Evolutionary conservation across 2,888 invertebrate genomes (phyloP).

Genomic region (Parochlus steinenii): DNA sequence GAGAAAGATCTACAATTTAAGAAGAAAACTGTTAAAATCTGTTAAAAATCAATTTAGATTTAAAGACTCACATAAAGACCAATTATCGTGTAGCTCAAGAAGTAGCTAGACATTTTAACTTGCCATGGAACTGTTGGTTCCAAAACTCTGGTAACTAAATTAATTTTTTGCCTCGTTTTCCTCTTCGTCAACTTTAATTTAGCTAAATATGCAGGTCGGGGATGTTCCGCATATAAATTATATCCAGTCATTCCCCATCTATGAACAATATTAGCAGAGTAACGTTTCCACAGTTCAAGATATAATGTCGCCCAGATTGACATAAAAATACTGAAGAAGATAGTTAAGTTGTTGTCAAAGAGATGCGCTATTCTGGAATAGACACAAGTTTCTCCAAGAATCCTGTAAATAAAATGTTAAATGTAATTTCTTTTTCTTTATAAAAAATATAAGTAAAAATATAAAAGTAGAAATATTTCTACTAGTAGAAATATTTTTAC

Average conservation of each 20-base stretch:
- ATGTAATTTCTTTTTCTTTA: too few relatives aligned
- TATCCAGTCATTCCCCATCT: conserved; percentile 67
- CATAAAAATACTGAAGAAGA: conserved; percentile 66
- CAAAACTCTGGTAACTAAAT: conserved; percentile 17
- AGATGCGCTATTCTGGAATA: conserved; percentile 59
- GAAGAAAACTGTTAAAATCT: conserved; percentile 1
- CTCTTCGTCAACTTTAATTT: conserved; percentile 38
- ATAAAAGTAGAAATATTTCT: too few relatives aligned
- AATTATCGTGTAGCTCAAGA: conserved; percentile 52
- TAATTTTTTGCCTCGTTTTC: conserved; percentile 31
- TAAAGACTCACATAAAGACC: conserved; percentile 8
- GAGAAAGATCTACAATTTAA: conserved; percentile 36
- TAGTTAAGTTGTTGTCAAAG: conserved; percentile 66
- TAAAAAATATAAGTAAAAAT: too few relatives aligned
- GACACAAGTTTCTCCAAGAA: conserved; percentile 47
- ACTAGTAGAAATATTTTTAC: too few relatives aligned
- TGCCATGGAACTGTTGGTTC: conserved; percentile 33
- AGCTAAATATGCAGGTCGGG: conserved; percentile 56
- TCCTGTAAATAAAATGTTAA: too few relatives aligned
- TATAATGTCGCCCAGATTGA: conserved; percentile 66
- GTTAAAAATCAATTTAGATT: conserved; percentile 3
- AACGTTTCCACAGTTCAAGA: conserved; percentile 70
- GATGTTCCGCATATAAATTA: conserved; percentile 56
- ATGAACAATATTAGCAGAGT: conserved; percentile 60
- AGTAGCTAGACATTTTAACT: conserved; percentile 48